Evolutionary conservation across 2,888 invertebrate genomes (phyloP).

Genomic region (Tetragonula carbonaria): DNA sequence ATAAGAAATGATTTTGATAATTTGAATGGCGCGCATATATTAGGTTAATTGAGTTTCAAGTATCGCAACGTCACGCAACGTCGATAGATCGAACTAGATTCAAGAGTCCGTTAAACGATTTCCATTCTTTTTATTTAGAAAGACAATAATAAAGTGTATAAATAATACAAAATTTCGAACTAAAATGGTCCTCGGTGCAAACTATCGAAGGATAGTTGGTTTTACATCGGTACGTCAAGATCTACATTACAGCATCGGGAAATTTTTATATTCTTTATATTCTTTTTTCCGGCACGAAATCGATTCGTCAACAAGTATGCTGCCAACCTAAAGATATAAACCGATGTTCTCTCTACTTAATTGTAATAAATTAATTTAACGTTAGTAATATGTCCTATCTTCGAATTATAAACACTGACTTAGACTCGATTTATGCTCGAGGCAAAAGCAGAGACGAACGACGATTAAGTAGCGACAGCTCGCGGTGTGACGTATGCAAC

Average conservation of each 20-base stretch:
- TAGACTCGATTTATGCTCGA: conserved; percentile 76
- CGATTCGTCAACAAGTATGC: conserved; percentile 69
- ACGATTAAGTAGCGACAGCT: conserved; percentile 39
- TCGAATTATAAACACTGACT: conserved; percentile 78
- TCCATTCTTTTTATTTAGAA: conserved; percentile 72
- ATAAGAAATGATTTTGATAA: not conserved
- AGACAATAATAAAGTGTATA: conserved; percentile 78
- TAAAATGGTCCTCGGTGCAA: conserved; percentile 67
- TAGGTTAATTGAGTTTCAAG: not conserved
- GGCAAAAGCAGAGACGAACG: conserved; percentile 62
- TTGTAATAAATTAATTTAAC: conserved; percentile 73
- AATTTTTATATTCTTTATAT: conserved; percentile 29
- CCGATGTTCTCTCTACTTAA: conserved; percentile 63
- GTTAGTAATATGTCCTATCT: conserved; percentile 65
- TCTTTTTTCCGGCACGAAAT: conserved; percentile 47
- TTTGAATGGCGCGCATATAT: not conserved
- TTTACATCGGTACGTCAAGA: conserved; percentile 52
- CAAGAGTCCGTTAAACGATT: conserved; percentile 35
- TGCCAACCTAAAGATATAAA: conserved; percentile 66
- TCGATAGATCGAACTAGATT: conserved; percentile 11
- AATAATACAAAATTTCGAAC: conserved; percentile 74
- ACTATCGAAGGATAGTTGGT: conserved; percentile 68
- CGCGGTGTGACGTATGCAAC: conserved; percentile 3
- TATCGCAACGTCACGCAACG: not conserved
- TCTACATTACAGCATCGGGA: conserved; percentile 57